Evolutionary conservation across 2,888 invertebrate species (phyloP).

Genomic region (Papilio elwesi): DNA sequence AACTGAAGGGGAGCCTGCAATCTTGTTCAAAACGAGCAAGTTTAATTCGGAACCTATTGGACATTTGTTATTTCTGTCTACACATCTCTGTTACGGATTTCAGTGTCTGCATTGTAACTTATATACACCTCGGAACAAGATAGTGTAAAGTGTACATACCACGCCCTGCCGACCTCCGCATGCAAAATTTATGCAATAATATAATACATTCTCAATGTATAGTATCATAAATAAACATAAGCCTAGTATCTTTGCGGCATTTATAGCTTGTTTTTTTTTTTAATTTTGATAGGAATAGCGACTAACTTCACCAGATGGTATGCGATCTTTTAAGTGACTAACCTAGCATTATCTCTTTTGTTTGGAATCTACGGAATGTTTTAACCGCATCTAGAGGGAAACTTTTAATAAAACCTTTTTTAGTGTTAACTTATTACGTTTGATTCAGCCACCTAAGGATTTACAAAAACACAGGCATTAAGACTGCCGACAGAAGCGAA

Average conservation of each 20-base stretch:
- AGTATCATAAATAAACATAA: neutral
- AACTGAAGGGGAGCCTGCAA: too few species aligned
- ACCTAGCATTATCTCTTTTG: too few species aligned
- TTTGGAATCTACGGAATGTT: too few species aligned
- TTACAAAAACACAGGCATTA: too few species aligned
- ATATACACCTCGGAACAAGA: neutral
- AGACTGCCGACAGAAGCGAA: too few species aligned
- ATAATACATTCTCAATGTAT: neutral
- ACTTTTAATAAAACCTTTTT: too few species aligned
- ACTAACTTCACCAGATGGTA: neutral
- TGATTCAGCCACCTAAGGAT: too few species aligned
- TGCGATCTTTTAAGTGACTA: neutral
- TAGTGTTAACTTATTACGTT: too few species aligned
- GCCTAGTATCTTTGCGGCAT: neutral
- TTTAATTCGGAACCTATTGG: too few species aligned
- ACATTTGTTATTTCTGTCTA: neutral
- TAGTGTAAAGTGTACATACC: neutral
- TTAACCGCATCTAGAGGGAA: too few species aligned
- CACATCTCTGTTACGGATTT: neutral
- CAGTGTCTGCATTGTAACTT: neutral
- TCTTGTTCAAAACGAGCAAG: too few species aligned
- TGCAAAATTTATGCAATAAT: slow-evolving; percentile 10
- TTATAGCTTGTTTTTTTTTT: slow-evolving; percentile 8
- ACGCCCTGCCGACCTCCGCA: neutral
- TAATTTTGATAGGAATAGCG: neutral